Evolutionary conservation across 2,113 vertebrate genomes (phyloP).

Genomic region (Notarius lentiginosus): DNA sequence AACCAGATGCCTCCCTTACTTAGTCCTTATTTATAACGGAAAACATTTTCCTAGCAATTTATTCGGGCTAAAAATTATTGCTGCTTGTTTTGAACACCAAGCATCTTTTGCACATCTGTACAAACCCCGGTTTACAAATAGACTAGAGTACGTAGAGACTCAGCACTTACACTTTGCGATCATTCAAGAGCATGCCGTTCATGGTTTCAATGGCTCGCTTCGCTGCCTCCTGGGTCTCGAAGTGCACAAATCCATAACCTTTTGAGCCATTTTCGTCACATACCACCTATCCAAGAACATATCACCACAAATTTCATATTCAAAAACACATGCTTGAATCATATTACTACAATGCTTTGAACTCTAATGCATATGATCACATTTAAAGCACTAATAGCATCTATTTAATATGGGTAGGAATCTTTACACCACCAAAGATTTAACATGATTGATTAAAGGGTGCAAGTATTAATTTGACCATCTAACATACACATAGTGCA

Average conservation of each 20-base stretch:
- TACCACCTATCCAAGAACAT: slow-evolving; percentile 76
- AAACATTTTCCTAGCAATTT: not conserved
- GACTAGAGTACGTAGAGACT: not conserved
- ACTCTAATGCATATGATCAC: not conserved
- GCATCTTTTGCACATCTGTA: not conserved
- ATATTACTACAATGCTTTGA: not conserved
- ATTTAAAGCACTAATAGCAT: not conserved
- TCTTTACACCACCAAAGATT: not conserved
- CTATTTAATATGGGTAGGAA: not conserved
- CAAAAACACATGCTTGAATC: not conserved
- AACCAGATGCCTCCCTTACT: not conserved
- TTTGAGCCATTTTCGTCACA: slow-evolving; percentile 93
- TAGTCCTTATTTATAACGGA: not conserved
- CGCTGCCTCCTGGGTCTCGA: slow-evolving; percentile 92
- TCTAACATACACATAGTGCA: not conserved
- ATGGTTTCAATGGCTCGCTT: slow-evolving; percentile 89
- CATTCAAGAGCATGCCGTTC: slow-evolving; percentile 97
- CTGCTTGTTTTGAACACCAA: not conserved
- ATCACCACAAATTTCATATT: not conserved
- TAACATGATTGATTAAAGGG: not conserved
- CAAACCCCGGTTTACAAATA: not conserved
- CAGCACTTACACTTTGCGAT: slow-evolving; percentile 88
- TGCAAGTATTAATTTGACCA: not conserved
- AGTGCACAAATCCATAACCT: slow-evolving; percentile 96
- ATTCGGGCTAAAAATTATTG: not conserved